These are phyloP conservation scores for Pao palembangensis DNA, from an alignment of 2,113 vertebrate genomes.

Conservation along the genomic window DNA sequence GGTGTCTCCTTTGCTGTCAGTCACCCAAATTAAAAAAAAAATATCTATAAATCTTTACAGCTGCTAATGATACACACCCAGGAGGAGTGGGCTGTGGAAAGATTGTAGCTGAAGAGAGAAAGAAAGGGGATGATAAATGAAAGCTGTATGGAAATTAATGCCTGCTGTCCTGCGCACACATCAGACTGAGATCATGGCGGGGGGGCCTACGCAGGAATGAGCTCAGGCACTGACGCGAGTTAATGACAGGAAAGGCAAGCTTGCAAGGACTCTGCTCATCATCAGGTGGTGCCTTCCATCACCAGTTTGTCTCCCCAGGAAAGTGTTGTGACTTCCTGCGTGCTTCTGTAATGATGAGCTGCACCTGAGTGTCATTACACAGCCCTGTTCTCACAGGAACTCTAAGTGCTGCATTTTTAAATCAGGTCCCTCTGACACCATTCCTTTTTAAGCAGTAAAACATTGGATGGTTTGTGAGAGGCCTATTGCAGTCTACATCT, in stretches of 20 bases:
- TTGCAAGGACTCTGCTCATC: conserved; percentile 27
- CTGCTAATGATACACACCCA: conserved; percentile 60
- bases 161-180: conserved; percentile 19
- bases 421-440: conserved; percentile 2
- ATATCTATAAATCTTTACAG: conserved; percentile 21
- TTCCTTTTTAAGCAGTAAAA: no score
- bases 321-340: conserved; percentile 20
- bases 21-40: conserved; percentile 64
- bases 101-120: conserved; percentile 12
- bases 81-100: conserved; percentile 25
- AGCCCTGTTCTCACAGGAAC: conserved; percentile 9
- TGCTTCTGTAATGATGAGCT: conserved; percentile 25
- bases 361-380: conserved; percentile 30
- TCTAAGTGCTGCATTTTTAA: conserved; percentile 13
- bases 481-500: no score
- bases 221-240: conserved; percentile 40
- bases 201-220: conserved; percentile 29
- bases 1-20: conserved; percentile 63
- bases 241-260: conserved; percentile 37
- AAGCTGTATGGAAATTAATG: conserved; percentile 58
- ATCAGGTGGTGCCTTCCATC: conserved; percentile 26
- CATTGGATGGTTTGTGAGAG: no score
- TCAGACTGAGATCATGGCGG: conserved; percentile 46
- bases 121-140: conserved; percentile 42
- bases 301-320: conserved; percentile 16